A percentile compares a stretch with the other conserved stretches of the same genome.
Conservation (phyloP, 2,888 invertebrate genomes). For the Drosophila peninsularis region DNA sequence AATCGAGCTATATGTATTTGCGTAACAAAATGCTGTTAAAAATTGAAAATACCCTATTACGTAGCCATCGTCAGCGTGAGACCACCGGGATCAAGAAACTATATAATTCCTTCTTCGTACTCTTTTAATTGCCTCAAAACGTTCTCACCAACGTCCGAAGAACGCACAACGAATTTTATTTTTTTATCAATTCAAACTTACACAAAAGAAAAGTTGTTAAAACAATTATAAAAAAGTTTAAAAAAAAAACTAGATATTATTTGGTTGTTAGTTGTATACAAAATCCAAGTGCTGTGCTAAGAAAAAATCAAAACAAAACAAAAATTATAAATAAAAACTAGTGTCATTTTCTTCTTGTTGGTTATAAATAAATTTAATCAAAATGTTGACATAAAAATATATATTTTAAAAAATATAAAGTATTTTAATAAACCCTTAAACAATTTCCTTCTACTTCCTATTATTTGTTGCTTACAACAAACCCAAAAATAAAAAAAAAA, state of each 20-base stretch:
- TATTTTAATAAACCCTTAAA: conserved; percentile 14
- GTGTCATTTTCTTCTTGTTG: conserved; percentile 37
- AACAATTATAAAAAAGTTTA: conserved; percentile 28
- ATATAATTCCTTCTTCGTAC: conserved; percentile 94
- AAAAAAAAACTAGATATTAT: conserved; percentile 67
- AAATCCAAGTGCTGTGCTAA: conserved; percentile 63
- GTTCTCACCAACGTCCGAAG: conserved; percentile 29
- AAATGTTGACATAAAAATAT: conserved; percentile 59
- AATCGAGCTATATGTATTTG: conserved; percentile 83
- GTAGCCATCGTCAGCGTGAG: conserved; percentile 93
- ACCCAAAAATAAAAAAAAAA: not conserved
- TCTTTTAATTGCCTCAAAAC: conserved; percentile 88
- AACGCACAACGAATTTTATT: conserved; percentile 70
- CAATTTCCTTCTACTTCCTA: conserved; percentile 56
- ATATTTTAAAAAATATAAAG: conserved; percentile 22
- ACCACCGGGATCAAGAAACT: conserved; percentile 94
- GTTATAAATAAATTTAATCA: conserved; percentile 53
- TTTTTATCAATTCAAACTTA: conserved; percentile 52
- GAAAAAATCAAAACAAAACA: conserved; percentile 9
- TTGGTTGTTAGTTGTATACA: conserved; percentile 76
- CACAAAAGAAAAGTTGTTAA: conserved; percentile 32
- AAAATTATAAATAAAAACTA: conserved; percentile 19
- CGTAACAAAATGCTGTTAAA: conserved; percentile 89
- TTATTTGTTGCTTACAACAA: conserved; percentile 31
- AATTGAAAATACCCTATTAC: conserved; percentile 90